Conservation (phyloP, 2,113 vertebrate genomes). For the Alexandromys fortis region DNA sequence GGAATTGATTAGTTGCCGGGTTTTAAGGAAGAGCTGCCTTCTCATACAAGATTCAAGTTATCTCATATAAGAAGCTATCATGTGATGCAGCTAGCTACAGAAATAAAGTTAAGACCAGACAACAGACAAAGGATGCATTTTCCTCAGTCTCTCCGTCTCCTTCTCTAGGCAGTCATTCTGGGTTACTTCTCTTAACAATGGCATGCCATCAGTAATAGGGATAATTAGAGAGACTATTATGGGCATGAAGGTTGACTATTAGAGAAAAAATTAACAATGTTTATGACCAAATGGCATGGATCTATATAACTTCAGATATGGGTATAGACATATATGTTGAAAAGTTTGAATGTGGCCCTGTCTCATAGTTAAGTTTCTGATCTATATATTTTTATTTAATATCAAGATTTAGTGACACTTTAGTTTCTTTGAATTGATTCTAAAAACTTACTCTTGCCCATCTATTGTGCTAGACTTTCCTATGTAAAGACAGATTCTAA, state of each 20-base stretch:
- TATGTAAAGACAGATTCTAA: not conserved
- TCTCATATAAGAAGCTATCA: not conserved
- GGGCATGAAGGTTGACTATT: rapidly evolving
- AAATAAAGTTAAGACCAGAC: slow-evolving; percentile 22
- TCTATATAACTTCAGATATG: not conserved
- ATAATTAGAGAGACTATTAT: not conserved
- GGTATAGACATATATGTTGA: too few relatives aligned
- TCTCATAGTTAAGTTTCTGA: not conserved
- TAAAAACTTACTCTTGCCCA: not conserved
- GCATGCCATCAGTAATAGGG: not conserved
- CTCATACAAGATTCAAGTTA: slow-evolving; percentile 35
- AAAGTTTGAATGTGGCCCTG: not conserved
- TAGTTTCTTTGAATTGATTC: not conserved
- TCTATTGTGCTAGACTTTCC: not conserved
- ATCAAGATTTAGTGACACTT: not conserved
- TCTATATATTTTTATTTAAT: slow-evolving; percentile 7
- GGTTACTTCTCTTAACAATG: not conserved
- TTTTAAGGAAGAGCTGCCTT: slow-evolving; percentile 68
- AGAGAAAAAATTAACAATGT: not conserved
- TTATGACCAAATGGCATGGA: not conserved
- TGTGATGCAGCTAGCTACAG: not conserved
- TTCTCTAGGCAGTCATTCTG: not conserved
- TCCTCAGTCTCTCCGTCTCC: not conserved
- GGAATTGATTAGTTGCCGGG: slow-evolving; percentile 50
- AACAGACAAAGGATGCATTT: not conserved